Evolutionary conservation across 2,113 vertebrate species (phyloP).

Genomic region (Chionodraco myersi): DNA sequence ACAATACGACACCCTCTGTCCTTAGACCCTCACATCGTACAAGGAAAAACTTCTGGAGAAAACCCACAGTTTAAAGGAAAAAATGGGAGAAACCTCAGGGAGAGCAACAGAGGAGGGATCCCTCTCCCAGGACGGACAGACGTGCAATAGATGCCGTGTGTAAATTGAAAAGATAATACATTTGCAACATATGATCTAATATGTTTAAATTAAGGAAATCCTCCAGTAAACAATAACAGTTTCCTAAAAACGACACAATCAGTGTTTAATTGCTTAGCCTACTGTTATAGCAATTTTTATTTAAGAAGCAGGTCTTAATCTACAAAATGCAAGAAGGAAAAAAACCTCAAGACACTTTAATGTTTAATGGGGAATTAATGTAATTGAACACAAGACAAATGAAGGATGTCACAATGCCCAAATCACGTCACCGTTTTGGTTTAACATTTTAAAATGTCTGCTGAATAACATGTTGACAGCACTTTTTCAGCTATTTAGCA

Average conservation of each 20-base stretch:
- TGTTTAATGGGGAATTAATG: not conserved
- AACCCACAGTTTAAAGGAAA: too few species aligned
- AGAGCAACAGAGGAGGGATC: too few species aligned
- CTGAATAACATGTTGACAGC: constrained; percentile 2
- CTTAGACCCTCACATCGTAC: too few species aligned
- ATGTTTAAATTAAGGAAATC: not conserved
- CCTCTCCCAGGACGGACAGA: too few species aligned
- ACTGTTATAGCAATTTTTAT: not conserved
- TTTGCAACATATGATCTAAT: not conserved
- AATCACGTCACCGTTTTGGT: constrained; percentile 8
- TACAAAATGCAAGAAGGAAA: not conserved
- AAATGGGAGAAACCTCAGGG: too few species aligned
- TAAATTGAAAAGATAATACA: too few species aligned
- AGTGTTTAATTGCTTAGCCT: not conserved
- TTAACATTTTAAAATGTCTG: constrained; percentile 3
- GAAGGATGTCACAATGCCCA: not conserved
- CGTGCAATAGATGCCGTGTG: too few species aligned
- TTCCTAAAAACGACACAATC: not conserved
- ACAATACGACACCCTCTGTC: too few species aligned
- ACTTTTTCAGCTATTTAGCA: constrained; percentile 28
- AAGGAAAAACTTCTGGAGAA: too few species aligned
- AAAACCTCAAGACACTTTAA: not conserved
- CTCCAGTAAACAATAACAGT: not conserved
- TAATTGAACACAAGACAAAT: constrained; percentile 15
- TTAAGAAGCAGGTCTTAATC: not conserved